These are phyloP conservation scores for Bombus confusus DNA, from an alignment of 1,140 invertebrate species.

Conservation along the genomic window DNA sequence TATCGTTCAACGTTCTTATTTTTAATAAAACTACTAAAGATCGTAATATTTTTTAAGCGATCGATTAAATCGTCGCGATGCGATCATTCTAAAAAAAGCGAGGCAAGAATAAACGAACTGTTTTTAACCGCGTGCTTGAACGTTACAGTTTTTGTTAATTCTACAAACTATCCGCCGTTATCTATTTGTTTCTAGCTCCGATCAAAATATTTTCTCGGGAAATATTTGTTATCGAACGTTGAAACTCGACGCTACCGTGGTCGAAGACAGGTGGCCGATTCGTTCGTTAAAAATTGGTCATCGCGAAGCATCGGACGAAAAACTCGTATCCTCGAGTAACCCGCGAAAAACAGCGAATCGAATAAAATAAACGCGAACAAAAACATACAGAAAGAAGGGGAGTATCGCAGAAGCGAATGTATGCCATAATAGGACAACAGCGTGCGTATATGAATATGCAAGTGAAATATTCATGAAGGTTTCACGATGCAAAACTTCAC, in stretches of 20 bases:
- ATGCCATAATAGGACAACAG: not conserved
- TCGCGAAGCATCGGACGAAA: not conserved
- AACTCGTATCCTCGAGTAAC: not conserved
- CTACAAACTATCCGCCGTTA: not conserved
- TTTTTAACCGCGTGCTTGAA: not conserved
- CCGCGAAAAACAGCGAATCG: not conserved
- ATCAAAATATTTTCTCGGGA: not conserved
- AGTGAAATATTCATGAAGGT: slow-evolving; percentile 19
- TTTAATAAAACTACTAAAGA: too few relatives aligned
- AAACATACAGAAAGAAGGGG: too few relatives aligned
- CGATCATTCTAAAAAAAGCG: not conserved
- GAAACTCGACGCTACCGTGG: not conserved
- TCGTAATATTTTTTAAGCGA: too few relatives aligned
- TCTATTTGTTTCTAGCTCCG: not conserved
- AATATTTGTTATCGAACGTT: slow-evolving; percentile 1
- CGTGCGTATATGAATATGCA: slow-evolving; percentile 6
- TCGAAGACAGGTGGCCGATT: not conserved
- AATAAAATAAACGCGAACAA: not conserved
- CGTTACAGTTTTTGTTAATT: not conserved
- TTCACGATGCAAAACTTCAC: not conserved
- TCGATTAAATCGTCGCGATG: not conserved
- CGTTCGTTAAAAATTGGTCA: slow-evolving; percentile 1
- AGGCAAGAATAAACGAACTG: not conserved
- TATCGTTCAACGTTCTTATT: too few relatives aligned
- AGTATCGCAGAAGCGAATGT: not conserved